Percentiles rank a stretch among this genome's conserved stretches.
phyloP scores from a whole-genome alignment of 2,797 vertebrate genomes.

The Acestrorhynchus altus region DNA sequence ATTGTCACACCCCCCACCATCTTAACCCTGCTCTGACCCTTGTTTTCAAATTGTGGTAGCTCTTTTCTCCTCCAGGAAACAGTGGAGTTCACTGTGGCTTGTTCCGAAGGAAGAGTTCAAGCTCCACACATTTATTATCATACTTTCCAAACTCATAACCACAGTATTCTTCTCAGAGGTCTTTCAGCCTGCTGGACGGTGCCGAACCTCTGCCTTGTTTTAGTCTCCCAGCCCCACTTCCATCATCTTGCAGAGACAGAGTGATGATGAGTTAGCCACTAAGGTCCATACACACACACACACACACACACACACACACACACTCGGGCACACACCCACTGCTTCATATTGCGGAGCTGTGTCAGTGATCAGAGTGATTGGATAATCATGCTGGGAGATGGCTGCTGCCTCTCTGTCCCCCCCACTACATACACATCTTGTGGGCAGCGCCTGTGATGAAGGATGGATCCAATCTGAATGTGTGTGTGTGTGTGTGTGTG shows the following conservation, averaged over 20 bases:
- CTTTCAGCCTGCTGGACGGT: not conserved
- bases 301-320: slow-evolving; percentile 8
- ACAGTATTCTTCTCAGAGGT: not conserved
- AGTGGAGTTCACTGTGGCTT: not conserved
- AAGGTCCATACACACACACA: not conserved
- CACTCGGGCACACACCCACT: slow-evolving; percentile 6
- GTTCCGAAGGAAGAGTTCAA: not conserved
- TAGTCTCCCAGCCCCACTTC: not conserved
- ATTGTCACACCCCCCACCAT: too few relatives aligned
- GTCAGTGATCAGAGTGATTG: slow-evolving; percentile 47
- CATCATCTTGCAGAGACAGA: not conserved
- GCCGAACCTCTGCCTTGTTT: not conserved
- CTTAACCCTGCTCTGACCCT: not conserved
- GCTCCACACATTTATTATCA: not conserved
- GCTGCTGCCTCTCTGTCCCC: slow-evolving; percentile 30
- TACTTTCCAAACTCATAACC: not conserved
- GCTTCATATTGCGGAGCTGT: slow-evolving; percentile 35
- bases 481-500: not conserved
- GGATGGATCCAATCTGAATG: slow-evolving; percentile 36
- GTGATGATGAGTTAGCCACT: not conserved
- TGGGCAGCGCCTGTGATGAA: slow-evolving; percentile 37
- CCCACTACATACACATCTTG: slow-evolving; percentile 40
- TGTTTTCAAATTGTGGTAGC: not conserved
- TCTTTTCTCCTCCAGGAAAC: not conserved
- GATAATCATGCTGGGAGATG: slow-evolving; percentile 49